Evolutionary conservation across 2,888 invertebrate genomes (phyloP), one percentile per base, ranked within the genome.

Genomic region (Amiota minor): DNA sequence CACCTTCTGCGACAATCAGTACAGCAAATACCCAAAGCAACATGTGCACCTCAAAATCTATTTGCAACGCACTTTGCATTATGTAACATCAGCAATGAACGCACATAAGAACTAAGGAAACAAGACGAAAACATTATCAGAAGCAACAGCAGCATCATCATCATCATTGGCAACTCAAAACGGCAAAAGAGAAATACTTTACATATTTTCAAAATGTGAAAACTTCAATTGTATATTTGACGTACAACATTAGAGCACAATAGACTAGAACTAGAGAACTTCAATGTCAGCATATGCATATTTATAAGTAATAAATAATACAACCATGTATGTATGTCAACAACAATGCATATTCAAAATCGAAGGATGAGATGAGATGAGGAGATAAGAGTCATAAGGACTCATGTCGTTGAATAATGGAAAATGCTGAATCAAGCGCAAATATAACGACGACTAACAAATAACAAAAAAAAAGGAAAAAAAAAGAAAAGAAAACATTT

Each of bases 251-350:
- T n/a, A 53, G 18, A 55, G n/a, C 10, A 14, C 55, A 55, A 55
- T 14, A 16, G 16, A 55, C n/a, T n/a, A n/a, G 55, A n/a, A 16
- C 55, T 55, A 16, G 10, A 55, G 18, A 59, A 45, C 65, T 47
- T 18, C 65, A 65, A 65, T 65, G 65, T 65, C 65, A 65, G 47
- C 65, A 18, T 49, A 67, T 72, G 67, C 80, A 82, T 85, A 83
- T 83, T 81, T 85, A 85, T 83, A 76, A 76, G 78, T 78, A 81
- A 83, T 79, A 83, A 83, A 85, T 83, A 83, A 82, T 73, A 72
- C 76, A 82, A 79, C 71, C 82, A 82, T 85, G 83, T 35, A 35
- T 35, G 35, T 35, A 35, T 35, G 35, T 83, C 82, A 83, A 85
- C 85, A 85, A 81, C n/a, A 35, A 59, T 79, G 83, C 82, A 80